Percentiles rank a stretch among this genome's conserved stretches.
Evolutionary conservation across 2,888 invertebrate species (phyloP).

Genomic region (Perithous albicinctus): DNA sequence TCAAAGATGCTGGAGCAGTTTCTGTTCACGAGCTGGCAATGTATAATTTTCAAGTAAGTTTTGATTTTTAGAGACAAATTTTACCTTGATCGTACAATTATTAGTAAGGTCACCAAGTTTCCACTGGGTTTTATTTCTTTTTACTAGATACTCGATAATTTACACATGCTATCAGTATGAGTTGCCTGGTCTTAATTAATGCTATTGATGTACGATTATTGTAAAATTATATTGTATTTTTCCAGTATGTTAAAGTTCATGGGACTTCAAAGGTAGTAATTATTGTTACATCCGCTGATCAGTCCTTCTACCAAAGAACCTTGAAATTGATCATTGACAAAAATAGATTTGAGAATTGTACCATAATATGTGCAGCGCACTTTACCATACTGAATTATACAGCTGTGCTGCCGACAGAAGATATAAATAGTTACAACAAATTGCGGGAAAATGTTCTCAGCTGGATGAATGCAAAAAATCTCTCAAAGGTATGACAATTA

Average conservation of each 20-base stretch:
- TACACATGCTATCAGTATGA: not conserved
- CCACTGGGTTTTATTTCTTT: too few relatives aligned
- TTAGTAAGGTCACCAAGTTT: too few relatives aligned
- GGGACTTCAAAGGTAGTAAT: slow-evolving; percentile 85
- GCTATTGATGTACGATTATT: not conserved
- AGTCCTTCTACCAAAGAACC: slow-evolving; percentile 86
- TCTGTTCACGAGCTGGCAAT: slow-evolving; percentile 88
- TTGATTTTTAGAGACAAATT: not conserved
- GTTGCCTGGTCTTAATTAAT: not conserved
- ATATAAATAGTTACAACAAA: slow-evolving; percentile 81
- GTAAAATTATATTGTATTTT: slow-evolving; percentile 44
- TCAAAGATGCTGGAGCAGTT: slow-evolving; percentile 87
- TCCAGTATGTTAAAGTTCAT: slow-evolving; percentile 82
- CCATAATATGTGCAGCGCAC: slow-evolving; percentile 87
- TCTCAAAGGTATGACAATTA: slow-evolving; percentile 71
- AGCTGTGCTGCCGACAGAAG: slow-evolving; percentile 82
- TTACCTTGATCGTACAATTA: too few relatives aligned
- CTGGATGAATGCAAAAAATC: slow-evolving; percentile 85
- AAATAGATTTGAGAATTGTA: slow-evolving; percentile 88
- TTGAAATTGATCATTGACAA: slow-evolving; percentile 87
- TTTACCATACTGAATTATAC: slow-evolving; percentile 86
- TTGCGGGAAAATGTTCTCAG: slow-evolving; percentile 84
- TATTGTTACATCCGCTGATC: slow-evolving; percentile 87
- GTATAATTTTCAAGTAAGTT: slow-evolving; percentile 80
- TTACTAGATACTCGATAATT: too few relatives aligned